phyloP scores from a whole-genome alignment of 2,888 invertebrate genomes.

The Cosmia trapezina region DNA sequence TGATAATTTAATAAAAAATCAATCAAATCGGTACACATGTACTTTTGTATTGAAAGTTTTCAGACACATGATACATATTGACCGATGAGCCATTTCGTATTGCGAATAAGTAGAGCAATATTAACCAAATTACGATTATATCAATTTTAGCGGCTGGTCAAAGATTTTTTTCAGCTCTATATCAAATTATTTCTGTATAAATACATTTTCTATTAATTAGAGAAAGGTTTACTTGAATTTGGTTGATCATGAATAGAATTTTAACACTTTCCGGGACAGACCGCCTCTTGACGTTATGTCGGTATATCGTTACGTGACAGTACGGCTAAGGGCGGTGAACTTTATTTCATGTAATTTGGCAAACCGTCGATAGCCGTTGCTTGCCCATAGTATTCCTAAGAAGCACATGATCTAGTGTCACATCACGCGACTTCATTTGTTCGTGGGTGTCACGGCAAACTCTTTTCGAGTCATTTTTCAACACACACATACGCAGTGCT shows the following conservation, averaged over 20 bases:
- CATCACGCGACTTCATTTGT: too few species aligned
- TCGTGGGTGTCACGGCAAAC: too few species aligned
- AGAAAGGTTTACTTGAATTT: not conserved
- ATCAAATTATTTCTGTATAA: not conserved
- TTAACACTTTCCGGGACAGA: too few species aligned
- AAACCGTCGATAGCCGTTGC: too few species aligned
- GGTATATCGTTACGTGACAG: too few species aligned
- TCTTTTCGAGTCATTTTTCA: too few species aligned
- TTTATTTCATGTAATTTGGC: too few species aligned
- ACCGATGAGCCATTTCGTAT: not conserved
- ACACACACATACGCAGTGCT: too few species aligned
- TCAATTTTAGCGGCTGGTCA: not conserved
- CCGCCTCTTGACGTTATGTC: too few species aligned
- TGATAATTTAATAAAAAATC: constrained; percentile 7
- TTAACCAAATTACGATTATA: not conserved
- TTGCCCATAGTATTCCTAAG: too few species aligned
- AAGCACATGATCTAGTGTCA: too few species aligned
- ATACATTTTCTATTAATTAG: not conserved
- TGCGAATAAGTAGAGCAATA: constrained; percentile 10
- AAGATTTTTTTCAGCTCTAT: not conserved
- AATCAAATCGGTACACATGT: not conserved
- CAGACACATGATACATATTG: constrained; percentile 6
- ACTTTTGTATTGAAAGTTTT: constrained; percentile 7
- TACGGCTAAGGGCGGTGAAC: too few species aligned
- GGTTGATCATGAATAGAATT: not conserved